Evolutionary conservation across 2,113 vertebrate genomes (phyloP), one percentile per base, ranked within the genome.

Genomic region (Dasypus novemcinctus): DNA sequence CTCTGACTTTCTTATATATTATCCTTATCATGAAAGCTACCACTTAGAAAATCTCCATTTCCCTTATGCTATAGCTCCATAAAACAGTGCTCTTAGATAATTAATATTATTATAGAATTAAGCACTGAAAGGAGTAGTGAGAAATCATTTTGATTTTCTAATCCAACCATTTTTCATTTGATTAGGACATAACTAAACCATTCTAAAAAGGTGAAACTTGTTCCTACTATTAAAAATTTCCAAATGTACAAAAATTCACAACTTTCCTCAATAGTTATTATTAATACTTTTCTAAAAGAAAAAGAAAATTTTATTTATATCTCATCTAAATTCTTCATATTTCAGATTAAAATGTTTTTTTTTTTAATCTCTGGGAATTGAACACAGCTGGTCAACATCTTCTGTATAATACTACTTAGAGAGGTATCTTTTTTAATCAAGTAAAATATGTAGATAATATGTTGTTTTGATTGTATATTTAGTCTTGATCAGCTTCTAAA

Each of bases 401-500:
- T 94, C 64, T 91, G 8, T 3, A 1, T 89, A 61, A 86, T 72
- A 75, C 10, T 90, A 64, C 96, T 97, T 59, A 33, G 96, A 98
- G 94, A 97, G 64, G 71, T 91, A 93, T 38, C 31, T 97, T 97
- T 97, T 97, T 84, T 86, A 98, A 98, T 98, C 97, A 98, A 95
- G 92, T 97, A 98, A 98, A 98, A 97, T 98, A 98, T 98, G 97
- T 98, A 98, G 98, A 98, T 98, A 98, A 98, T 98, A 97, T 2
- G 90, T 98, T 98, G 97, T 95, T 98, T 98, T 98, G 98, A 98
- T 98, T 98, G 94, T 98, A 97, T 97, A 98, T 97, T 98, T 98
- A 98, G 96, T 92, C 97, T 98, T 98, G 98, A 98, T 98, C 97
- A 98, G 89, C 95, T 97, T 97, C 74, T 97, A 82, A 93, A 98